Evolutionary conservation across 2,888 invertebrate species (phyloP).

Genomic region (Tetheella fluctuosa): DNA sequence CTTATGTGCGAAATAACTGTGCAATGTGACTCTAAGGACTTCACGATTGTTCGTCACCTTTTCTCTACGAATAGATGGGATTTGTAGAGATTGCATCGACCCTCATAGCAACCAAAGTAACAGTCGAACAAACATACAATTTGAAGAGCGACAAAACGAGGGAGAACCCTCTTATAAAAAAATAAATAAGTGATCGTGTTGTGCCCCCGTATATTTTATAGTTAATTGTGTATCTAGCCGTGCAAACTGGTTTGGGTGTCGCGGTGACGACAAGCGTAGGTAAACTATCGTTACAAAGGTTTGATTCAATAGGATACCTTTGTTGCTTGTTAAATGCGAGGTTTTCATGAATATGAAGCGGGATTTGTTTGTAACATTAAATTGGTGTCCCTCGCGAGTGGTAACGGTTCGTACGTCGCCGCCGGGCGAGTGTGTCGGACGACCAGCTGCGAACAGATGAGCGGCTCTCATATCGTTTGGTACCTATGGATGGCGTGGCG

Average conservation of each 20-base stretch:
- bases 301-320: conserved; percentile 40
- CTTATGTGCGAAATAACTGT: conserved; percentile 37
- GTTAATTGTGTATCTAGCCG: conserved; percentile 42
- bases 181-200: conserved; percentile 31
- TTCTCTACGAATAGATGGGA: conserved; percentile 22
- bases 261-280: conserved; percentile 45
- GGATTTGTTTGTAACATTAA: conserved; percentile 55
- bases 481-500: conserved; percentile 19
- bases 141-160: conserved; percentile 27
- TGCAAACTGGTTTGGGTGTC: conserved; percentile 49
- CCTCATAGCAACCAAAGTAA: conserved; percentile 29
- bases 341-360: conserved; percentile 51
- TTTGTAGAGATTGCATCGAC: conserved; percentile 16
- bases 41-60: conserved; percentile 20
- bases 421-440: conserved; percentile 40
- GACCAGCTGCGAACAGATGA: conserved; percentile 70
- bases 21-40: conserved; percentile 21
- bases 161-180: conserved; percentile 33
- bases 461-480: conserved; percentile 35
- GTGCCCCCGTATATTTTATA: conserved; percentile 34
- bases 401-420: conserved; percentile 62
- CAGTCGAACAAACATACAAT: conserved; percentile 24
- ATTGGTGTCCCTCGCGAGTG: conserved; percentile 47
- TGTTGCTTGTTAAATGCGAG: conserved; percentile 39
- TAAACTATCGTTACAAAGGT: conserved; percentile 30